Percentiles rank a stretch among this genome's conserved stretches.
These are phyloP conservation scores for Halcyon badia DNA, from an alignment of 2,797 vertebrate species.

Conservation along the genomic window DNA sequence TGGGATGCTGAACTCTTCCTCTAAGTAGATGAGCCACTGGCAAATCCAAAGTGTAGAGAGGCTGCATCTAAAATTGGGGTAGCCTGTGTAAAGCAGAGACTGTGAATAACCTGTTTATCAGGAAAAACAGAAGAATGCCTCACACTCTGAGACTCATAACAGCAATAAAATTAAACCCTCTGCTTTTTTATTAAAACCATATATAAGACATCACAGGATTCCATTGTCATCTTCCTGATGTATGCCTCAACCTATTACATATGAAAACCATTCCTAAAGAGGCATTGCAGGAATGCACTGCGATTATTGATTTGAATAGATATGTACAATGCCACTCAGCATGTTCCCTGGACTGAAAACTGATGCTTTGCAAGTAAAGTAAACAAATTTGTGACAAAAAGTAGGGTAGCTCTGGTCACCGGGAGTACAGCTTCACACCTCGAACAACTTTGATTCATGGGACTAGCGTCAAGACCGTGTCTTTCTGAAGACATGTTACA, in stretches of 20 bases:
- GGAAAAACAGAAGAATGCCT: slow-evolving; percentile 32
- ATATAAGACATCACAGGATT: slow-evolving; percentile 17
- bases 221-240: slow-evolving; percentile 47
- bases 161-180: slow-evolving; percentile 41
- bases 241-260: slow-evolving; percentile 61
- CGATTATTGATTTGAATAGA: background rate
- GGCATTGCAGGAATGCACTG: background rate
- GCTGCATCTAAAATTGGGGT: background rate
- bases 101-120: background rate
- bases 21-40: slow-evolving; percentile 8
- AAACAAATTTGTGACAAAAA: background rate
- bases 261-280: slow-evolving; percentile 60
- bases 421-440: background rate
- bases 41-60: slow-evolving; percentile 10
- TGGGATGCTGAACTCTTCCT: background rate
- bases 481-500: background rate
- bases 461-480: rapidly evolving
- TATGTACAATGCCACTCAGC: background rate
- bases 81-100: background rate
- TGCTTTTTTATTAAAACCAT: slow-evolving; percentile 66
- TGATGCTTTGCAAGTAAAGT: background rate
- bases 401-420: background rate
- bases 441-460: background rate
- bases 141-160: background rate
- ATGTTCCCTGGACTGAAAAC: background rate